A percentile compares a stretch with the other conserved stretches of the same genome.
These are phyloP conservation scores for Odontocerum albicorne DNA, from an alignment of 2,888 invertebrate species.

Conservation along the genomic window DNA sequence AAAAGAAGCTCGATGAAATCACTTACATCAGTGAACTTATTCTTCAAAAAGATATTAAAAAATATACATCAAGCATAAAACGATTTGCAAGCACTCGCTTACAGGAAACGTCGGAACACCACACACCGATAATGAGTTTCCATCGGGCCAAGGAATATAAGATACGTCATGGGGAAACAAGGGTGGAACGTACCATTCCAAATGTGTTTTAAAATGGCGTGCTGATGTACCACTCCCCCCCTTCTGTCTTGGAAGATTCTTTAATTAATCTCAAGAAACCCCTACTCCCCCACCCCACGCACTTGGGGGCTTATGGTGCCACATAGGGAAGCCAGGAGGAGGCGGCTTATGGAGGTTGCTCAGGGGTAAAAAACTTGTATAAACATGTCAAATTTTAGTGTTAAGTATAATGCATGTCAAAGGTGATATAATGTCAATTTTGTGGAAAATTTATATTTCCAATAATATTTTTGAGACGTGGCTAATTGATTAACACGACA, in stretches of 20 bases:
- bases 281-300: constrained; percentile 26
- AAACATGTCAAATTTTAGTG: too few species aligned
- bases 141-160: not conserved
- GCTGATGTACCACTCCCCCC: constrained; percentile 12
- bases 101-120: too few species aligned
- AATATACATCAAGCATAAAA: too few species aligned
- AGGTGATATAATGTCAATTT: too few species aligned
- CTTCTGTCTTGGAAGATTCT: constrained; percentile 29
- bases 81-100: too few species aligned
- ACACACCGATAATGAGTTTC: constrained; percentile 10
- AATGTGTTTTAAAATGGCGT: constrained; percentile 28
- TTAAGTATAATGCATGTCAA: too few species aligned
- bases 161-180: not conserved
- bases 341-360: not conserved
- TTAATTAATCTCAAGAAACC: constrained; percentile 37
- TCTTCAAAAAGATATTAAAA: too few species aligned
- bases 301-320: constrained; percentile 31
- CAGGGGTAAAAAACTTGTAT: constrained; percentile 2
- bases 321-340: constrained; percentile 23
- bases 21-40: too few species aligned
- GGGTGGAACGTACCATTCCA: constrained; percentile 6
- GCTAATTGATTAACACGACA: too few species aligned
- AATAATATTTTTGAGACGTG: too few species aligned
- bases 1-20: too few species aligned
- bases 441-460: too few species aligned